A percentile compares a stretch with the other conserved stretches of the same genome.
Evolutionary conservation across 2,113 vertebrate genomes (phyloP).

Genomic region (Siphamia tubifer): DNA sequence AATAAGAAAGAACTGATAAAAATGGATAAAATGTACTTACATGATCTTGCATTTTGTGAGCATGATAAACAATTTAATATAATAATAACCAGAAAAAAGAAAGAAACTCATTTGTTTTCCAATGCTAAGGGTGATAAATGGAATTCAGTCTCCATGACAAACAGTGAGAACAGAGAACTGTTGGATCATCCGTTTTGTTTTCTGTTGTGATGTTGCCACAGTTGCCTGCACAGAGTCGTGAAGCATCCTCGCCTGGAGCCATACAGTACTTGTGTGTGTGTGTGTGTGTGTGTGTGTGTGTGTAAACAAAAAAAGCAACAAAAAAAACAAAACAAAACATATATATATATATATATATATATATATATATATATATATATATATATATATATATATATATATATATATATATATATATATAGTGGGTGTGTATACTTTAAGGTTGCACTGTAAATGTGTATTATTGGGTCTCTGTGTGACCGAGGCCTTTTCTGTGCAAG

Average conservation of each 20-base stretch:
- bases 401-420: too few species aligned
- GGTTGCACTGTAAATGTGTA: neutral
- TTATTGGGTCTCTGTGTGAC: neutral
- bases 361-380: too few species aligned
- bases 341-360: too few species aligned
- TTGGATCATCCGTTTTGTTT: constrained; percentile 47
- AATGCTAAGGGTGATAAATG: constrained; percentile 38
- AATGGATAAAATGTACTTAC: too few species aligned
- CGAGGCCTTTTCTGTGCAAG: neutral
- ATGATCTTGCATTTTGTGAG: too few species aligned
- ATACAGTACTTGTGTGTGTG: neutral
- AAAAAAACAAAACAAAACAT: too few species aligned
- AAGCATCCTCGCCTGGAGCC: constrained; percentile 8
- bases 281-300: neutral
- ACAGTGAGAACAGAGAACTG: constrained; percentile 35
- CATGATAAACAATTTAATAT: too few species aligned
- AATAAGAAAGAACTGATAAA: too few species aligned
- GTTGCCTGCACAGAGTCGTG: constrained; percentile 32
- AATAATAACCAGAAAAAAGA: neutral
- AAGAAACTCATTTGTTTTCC: constrained; percentile 7
- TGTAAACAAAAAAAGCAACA: too few species aligned
- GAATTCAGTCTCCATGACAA: constrained; percentile 54
- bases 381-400: too few species aligned
- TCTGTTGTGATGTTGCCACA: constrained; percentile 28
- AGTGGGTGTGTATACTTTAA: neutral